Evolutionary conservation across 2,797 vertebrate genomes (phyloP).

Genomic region (Lepilemur ruficaudatus): DNA sequence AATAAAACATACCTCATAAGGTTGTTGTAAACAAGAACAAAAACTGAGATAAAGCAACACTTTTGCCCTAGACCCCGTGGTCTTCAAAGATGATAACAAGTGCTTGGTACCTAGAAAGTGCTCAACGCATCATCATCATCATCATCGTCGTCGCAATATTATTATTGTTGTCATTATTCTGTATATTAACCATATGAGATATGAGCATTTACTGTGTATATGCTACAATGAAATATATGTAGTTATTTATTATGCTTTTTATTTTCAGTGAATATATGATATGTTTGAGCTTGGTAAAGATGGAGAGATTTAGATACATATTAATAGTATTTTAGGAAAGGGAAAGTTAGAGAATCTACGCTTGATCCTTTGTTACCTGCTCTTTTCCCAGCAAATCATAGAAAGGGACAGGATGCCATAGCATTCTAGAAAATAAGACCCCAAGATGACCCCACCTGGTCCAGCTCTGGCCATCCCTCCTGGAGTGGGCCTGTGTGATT

Average conservation of each 20-base stretch:
- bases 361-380: not conserved
- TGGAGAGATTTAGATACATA: not conserved
- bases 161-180: not conserved
- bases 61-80: not conserved
- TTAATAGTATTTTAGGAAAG: not conserved
- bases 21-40: not conserved
- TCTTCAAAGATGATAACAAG: not conserved
- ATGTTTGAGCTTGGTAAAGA: not conserved
- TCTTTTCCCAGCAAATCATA: not conserved
- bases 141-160: not conserved
- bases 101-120: not conserved
- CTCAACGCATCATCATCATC: not conserved
- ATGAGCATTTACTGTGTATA: not conserved
- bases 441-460: fast-evolving
- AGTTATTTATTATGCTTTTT: not conserved
- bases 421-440: not conserved
- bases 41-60: not conserved
- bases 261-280: not conserved
- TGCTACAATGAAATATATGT: not conserved
- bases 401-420: not conserved
- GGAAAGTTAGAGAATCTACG: not conserved
- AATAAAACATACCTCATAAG: not conserved
- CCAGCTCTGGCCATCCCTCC: not conserved
- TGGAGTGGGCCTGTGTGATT: not conserved
- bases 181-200: not conserved